Evolutionary conservation across 2,113 vertebrate species (phyloP), one percentile per base, ranked within the genome.

Genomic region (Chaetorhynchus papuensis): DNA sequence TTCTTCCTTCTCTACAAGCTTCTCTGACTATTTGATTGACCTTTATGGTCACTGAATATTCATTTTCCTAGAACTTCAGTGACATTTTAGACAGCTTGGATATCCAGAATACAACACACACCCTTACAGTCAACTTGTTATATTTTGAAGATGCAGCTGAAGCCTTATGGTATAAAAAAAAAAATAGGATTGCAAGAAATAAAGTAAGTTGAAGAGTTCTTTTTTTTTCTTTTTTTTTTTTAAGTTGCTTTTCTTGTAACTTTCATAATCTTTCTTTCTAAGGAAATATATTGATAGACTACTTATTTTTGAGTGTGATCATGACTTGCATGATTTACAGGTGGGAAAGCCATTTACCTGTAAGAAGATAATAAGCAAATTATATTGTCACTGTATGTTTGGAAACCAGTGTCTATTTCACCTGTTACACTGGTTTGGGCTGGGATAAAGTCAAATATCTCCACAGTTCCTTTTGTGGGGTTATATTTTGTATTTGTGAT

Each of bases 21-120:
- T 76, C 59, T 84, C 56, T 81, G 64, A 87, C 28, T 65, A 45
- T 53, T 30, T 91, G 33, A 66, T 74, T 7, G 13, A 74, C n/a
- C 14, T 74, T 87, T 91, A n/a, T 27, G 22, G 37, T 84, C 35
- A 66, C 39, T 82, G 33, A 85, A 82, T 76, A 92, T 75, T 82
- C 20, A 60, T 82, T 84, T 92, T 41, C 56, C 39, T 68, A 42
- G 35, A 92, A 75, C 15, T 66, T 35, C 1, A 4, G 33, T 75
- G 52, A 59, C 28, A 54, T 82, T 90, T 93, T 74, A 68, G 70
- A 71, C 23, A 70, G 16, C 18, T 44, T 7, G 1, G 24, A 44
- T 54, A 88, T 37, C 37, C 24, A 65, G 24, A 71, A 52, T 44
- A 54, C 22, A 77, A 11, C 20, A 83, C 10, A 23, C 4, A 74